Evolutionary conservation across 2,797 vertebrate genomes (phyloP), one percentile per base, ranked within the genome.

Genomic region (Pelochelys cantorii): DNA sequence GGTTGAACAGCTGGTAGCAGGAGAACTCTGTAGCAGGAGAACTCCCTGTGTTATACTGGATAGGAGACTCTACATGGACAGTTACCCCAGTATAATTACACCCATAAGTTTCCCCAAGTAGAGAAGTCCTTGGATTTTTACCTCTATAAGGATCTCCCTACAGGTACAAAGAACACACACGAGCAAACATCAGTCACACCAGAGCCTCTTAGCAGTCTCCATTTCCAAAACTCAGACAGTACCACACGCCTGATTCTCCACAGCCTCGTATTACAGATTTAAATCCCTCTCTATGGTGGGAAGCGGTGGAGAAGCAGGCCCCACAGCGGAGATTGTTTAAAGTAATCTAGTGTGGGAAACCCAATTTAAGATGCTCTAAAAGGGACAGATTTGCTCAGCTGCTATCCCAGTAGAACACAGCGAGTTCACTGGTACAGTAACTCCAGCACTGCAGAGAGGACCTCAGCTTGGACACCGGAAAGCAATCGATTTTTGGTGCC

Each of bases 51-150:
- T 77, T 92, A 95, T 95, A 52, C 74, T 77, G 56, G 14, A n/a
- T 84, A 93, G 86, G 92, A 18, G 95, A 93, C 94, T 93, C 96
- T 90, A 95, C 93, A 88, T 88, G 93, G 90, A 86, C 95, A 94
- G 86, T 57, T 93, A 91, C 10, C 68, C 65, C 74, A 0, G 59
- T 11, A 0, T 78, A 94, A 86, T 71, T 54, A 92, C 11, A 77
- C 62, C 83, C 74, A 81, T 52, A 79, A 86, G 93, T 89, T 34
- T 68, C 59, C 55, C 79, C 1, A 1, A 56, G 83, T 93, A 60
- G 84, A 85, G 9, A 74, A 54, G 27, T 27, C 14, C 2, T 11
- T 5, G 5, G 1, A 87, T 37, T 92, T 79, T 79, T 78, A 81
- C 62, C 88, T 68, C 34, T 57, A 34, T 85, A 77, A 79, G 42